A percentile compares a stretch with the other conserved stretches of the same genome.
Evolutionary conservation across 1,140 invertebrate genomes (phyloP).

Genomic region (Tetragonula clypearis): DNA sequence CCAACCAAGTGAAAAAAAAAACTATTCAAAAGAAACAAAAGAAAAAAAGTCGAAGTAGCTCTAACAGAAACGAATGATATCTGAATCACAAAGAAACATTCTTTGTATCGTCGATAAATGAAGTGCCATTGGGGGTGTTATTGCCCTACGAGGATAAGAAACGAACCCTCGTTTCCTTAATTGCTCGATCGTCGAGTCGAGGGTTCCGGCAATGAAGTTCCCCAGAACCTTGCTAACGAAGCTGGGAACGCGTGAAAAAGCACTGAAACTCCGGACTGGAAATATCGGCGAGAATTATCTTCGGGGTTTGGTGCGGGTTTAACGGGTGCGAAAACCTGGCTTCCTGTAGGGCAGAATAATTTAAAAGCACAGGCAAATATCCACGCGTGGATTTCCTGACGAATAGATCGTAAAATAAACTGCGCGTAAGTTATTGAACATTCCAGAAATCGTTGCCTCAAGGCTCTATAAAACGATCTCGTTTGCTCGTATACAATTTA

Average conservation of each 20-base stretch:
- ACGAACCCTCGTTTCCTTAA: constrained; percentile 4
- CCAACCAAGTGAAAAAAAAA: neutral
- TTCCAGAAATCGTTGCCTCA: neutral
- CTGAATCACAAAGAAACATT: neutral
- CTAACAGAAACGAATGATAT: neutral
- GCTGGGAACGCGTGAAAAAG: neutral
- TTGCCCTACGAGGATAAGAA: neutral
- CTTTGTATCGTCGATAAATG: neutral
- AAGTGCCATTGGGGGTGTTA: neutral
- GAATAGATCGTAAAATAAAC: constrained; percentile 1
- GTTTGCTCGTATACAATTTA: neutral
- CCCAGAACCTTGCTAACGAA: neutral
- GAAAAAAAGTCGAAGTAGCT: neutral
- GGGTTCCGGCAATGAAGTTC: neutral
- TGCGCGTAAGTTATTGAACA: neutral
- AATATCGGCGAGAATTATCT: constrained; percentile 10
- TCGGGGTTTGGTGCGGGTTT: neutral
- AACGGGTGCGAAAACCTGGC: neutral
- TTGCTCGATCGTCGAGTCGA: neutral
- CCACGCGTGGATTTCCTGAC: neutral
- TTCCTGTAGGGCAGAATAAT: neutral
- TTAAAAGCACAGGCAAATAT: neutral
- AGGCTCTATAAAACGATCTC: neutral
- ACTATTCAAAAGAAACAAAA: too few relatives aligned
- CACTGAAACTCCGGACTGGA: neutral